phyloP scores from a whole-genome alignment of 2,888 invertebrate genomes.

The Ectropis crepuscularia region DNA sequence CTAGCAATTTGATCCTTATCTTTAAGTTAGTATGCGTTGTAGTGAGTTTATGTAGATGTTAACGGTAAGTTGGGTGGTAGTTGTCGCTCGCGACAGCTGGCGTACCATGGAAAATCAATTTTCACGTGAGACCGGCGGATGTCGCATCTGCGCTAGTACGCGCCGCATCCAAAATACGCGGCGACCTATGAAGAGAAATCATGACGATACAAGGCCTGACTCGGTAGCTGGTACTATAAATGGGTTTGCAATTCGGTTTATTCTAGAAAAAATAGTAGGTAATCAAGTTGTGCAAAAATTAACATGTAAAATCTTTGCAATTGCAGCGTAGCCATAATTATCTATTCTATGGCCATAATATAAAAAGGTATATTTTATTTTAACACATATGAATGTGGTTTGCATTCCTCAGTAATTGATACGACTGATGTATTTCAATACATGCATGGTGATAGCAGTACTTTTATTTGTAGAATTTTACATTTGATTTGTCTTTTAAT shows the following conservation, averaged over 20 bases:
- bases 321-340: too few relatives aligned
- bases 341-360: too few relatives aligned
- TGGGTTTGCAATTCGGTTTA: constrained; percentile 37
- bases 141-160: constrained; percentile 80
- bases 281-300: too few relatives aligned
- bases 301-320: too few relatives aligned
- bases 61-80: constrained; percentile 54
- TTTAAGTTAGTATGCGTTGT: accelerated
- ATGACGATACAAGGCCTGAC: constrained; percentile 29
- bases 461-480: too few relatives aligned
- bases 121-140: constrained; percentile 82
- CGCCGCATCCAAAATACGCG: constrained; percentile 72
- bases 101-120: constrained; percentile 84
- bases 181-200: constrained; percentile 61
- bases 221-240: neutral
- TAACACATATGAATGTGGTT: too few relatives aligned
- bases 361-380: too few relatives aligned
- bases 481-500: too few relatives aligned
- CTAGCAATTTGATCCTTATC: constrained; percentile 51
- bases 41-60: constrained; percentile 27
- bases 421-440: too few relatives aligned
- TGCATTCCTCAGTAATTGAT: too few relatives aligned
- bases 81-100: constrained; percentile 82
- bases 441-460: too few relatives aligned
- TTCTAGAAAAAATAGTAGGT: too few relatives aligned